phyloP scores from a whole-genome alignment of 2,797 vertebrate species.

The Siniperca obscura region DNA sequence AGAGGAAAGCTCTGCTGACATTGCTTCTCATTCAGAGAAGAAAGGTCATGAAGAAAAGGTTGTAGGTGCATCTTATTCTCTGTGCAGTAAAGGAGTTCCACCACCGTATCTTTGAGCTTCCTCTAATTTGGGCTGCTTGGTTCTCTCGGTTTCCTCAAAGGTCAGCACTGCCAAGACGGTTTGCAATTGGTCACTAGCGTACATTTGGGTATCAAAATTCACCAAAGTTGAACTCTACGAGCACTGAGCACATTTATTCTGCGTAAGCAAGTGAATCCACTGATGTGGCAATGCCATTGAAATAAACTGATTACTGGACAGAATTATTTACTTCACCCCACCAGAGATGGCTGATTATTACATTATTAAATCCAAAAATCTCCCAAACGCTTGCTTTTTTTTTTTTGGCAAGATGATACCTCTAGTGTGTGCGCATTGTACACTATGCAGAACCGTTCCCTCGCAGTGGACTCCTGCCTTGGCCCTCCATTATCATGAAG shows the following conservation, averaged over 20 bases:
- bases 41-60: slow-evolving; percentile 2
- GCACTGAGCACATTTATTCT: background rate
- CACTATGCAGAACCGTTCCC: no score
- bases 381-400: no score
- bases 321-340: no score
- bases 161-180: background rate
- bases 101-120: background rate
- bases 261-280: background rate
- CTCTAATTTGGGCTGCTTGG: background rate
- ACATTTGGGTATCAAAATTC: background rate
- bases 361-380: no score
- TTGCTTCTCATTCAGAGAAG: background rate
- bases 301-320: background rate
- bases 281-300: background rate
- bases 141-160: slow-evolving; percentile 9
- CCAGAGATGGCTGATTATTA: no score
- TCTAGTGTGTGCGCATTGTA: no score
- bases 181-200: background rate
- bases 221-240: background rate
- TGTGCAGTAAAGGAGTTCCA: background rate
- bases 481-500: background rate
- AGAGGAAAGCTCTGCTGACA: background rate
- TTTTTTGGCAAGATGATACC: no score
- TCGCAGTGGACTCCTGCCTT: no score
- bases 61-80: slow-evolving; percentile 1